Percentiles rank a stretch among this genome's conserved stretches.
phyloP scores from a whole-genome alignment of 2,113 vertebrate species.

The Rhynchopsitta pachyrhyncha region DNA sequence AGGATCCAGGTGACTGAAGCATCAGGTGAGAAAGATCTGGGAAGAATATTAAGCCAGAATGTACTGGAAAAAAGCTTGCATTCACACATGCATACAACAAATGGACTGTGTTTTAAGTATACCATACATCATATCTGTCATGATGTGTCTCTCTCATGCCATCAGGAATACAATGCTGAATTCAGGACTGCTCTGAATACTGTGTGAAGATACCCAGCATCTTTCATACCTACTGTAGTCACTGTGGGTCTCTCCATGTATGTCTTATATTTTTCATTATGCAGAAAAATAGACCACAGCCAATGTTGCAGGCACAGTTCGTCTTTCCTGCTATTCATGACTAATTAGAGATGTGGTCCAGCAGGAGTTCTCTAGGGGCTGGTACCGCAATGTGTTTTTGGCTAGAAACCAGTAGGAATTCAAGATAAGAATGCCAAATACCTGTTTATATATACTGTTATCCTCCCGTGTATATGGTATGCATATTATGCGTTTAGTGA shows the following conservation, averaged over 20 bases:
- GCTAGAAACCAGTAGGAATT: neutral
- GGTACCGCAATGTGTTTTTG: neutral
- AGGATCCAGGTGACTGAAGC: constrained; percentile 20
- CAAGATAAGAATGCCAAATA: neutral
- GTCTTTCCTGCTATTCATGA: neutral
- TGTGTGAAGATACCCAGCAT: neutral
- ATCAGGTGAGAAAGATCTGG: constrained; percentile 39
- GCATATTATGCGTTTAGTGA: neutral
- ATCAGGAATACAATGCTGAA: neutral
- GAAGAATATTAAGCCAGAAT: neutral
- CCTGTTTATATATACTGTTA: neutral
- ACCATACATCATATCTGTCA: neutral
- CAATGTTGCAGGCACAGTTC: neutral
- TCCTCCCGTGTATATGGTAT: neutral
- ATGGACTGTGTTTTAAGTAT: neutral
- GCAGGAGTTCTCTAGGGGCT: neutral
- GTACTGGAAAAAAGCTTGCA: neutral
- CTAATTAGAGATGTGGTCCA: neutral
- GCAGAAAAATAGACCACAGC: neutral
- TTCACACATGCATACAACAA: neutral
- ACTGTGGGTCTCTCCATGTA: rapidly evolving
- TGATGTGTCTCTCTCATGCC: neutral
- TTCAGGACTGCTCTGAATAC: neutral
- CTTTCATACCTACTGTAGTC: neutral
- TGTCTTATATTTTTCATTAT: neutral